These are phyloP conservation scores for Theocolax elegans DNA, from an alignment of 1,140 invertebrate genomes.

Conservation along the genomic window DNA sequence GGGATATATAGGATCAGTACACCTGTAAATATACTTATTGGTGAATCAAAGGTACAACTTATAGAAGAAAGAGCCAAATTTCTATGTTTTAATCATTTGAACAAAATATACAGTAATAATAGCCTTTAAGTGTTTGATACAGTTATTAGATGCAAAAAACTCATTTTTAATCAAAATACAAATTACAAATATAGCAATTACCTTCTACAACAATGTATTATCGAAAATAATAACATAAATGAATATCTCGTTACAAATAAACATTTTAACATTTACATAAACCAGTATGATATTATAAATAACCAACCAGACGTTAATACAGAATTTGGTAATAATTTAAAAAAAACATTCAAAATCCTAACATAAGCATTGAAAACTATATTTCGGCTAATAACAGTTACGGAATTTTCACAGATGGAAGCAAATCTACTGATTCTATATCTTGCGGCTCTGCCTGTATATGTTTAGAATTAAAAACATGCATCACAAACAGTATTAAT, in stretches of 20 bases:
- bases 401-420: not conserved
- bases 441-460: not conserved
- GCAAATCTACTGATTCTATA: not conserved
- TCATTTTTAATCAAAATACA: too few relatives aligned
- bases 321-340: not conserved
- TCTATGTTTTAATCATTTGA: not conserved
- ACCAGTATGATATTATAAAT: not conserved
- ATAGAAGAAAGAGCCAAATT: not conserved
- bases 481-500: not conserved
- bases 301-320: not conserved
- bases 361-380: not conserved
- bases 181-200: too few relatives aligned
- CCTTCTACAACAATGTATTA: too few relatives aligned
- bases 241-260: too few relatives aligned
- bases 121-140: too few relatives aligned
- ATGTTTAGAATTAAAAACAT: not conserved
- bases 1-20: conserved; percentile 7
- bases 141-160: too few relatives aligned
- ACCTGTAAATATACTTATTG: not conserved
- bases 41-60: not conserved
- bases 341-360: not conserved
- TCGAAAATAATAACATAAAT: too few relatives aligned
- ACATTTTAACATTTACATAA: too few relatives aligned
- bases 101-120: too few relatives aligned
- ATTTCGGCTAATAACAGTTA: not conserved